Conservation (phyloP, 2,797 vertebrate genomes). For the Amblyraja radiata region DNA sequence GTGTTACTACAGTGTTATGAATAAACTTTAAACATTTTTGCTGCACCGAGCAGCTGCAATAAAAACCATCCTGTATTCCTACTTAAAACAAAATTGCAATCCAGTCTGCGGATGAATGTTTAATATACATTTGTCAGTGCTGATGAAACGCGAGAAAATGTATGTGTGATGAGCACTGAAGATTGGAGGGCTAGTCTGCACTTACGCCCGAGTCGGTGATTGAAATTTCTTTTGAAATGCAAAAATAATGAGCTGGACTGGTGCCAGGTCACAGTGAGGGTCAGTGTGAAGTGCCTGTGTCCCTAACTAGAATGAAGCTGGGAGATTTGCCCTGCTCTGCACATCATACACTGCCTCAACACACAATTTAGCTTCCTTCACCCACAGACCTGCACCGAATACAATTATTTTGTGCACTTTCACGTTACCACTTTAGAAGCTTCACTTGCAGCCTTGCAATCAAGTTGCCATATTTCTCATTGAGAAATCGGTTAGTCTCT, state of each 20-base stretch:
- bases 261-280: conserved; percentile 12
- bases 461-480: conserved; percentile 19
- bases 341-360: neutral
- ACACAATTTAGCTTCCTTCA: neutral
- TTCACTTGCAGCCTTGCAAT: neutral
- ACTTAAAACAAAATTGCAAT: neutral
- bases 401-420: neutral
- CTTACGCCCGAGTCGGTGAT: neutral
- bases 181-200: neutral
- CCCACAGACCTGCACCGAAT: neutral
- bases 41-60: neutral
- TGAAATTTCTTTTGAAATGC: conserved; percentile 27
- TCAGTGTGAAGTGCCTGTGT: neutral
- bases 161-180: neutral
- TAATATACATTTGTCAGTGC: neutral
- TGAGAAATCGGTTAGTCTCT: conserved; percentile 9
- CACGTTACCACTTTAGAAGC: neutral
- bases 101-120: neutral
- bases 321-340: neutral
- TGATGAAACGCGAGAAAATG: neutral
- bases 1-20: neutral
- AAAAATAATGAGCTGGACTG: conserved; percentile 25
- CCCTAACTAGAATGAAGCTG: neutral
- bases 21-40: neutral
- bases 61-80: neutral